These are phyloP conservation scores for Ptilonorhynchus violaceus DNA, from an alignment of 2,113 vertebrate species.

Conservation along the genomic window DNA sequence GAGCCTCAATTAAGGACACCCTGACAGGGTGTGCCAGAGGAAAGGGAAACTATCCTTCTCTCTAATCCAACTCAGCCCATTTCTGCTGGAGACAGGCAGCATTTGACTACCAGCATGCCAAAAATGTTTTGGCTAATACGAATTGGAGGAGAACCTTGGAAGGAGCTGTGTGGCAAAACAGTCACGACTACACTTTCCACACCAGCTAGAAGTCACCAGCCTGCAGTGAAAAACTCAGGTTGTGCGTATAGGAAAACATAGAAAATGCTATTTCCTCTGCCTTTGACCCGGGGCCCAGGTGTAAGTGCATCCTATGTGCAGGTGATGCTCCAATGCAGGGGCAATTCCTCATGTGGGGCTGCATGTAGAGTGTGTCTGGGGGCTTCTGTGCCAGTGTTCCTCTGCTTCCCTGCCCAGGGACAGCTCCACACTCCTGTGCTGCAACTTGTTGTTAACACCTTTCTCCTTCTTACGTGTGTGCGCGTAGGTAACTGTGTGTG, in stretches of 20 bases:
- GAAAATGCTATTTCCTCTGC: background rate
- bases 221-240: background rate
- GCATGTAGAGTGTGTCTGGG: background rate
- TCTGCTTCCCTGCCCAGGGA: background rate
- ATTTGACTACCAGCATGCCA: background rate
- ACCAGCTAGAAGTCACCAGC: background rate
- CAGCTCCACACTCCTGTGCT: background rate
- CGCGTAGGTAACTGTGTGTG: background rate
- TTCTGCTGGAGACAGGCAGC: background rate
- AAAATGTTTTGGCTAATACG: background rate
- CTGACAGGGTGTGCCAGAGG: slow-evolving; percentile 23
- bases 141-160: background rate
- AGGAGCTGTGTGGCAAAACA: background rate
- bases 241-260: background rate
- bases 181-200: background rate
- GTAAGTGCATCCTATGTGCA: fast-evolving
- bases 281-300: background rate
- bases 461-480: background rate
- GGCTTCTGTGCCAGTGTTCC: background rate
- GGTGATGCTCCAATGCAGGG: background rate
- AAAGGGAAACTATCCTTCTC: background rate
- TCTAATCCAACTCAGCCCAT: background rate
- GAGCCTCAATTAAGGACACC: slow-evolving; percentile 22
- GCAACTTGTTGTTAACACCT: background rate
- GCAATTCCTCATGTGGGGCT: fast-evolving